Evolutionary conservation across 2,113 vertebrate species (phyloP), one percentile per base, ranked within the genome.

Genomic region (Sinocyclocheilus maitianheensis): DNA sequence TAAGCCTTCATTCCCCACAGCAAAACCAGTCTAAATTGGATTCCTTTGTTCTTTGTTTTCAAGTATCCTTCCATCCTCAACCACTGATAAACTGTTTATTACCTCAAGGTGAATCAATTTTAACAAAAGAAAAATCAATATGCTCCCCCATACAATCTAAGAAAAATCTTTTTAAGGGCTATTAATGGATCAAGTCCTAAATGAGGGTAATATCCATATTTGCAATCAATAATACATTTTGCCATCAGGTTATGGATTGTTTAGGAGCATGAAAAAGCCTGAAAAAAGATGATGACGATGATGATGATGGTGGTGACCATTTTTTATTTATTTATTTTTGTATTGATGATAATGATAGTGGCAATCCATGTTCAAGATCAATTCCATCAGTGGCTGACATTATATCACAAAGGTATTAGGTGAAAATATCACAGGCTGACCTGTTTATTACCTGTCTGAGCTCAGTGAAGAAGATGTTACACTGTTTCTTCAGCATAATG

Each of bases 51-150:
- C 55, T 63, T 16, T 48, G 46, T 34, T 60, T 78, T 48, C 48
- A 75, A 55, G 26, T 12, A 22, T 77, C 65, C 40, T 46, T 69
- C 60, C 24, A 37, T 76, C 69, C 67, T 81, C 63, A 71, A 77
- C 46, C 60, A 72, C 83, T 51, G 40, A 85, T 77, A 34, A 72
- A 63, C 76, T 69, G 81, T 81, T 77, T 40, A 74, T 77, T 69
- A 81, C 77, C 87, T 67, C 60, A 43, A 84, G 81, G 16, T 80
- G 76, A 88, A 88, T 88, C 75, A 20, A 51, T 86, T 67, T 37
- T 10, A 34, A 81, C 34, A 22, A 55, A 76, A 76, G 34, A 34
- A 51, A 51, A 87, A 80, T 87, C 83, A 77, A 79, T 74, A 14
- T n/a, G 9, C 43, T 18, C 34, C 79, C 77, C 67, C 60, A 87